phyloP scores from a whole-genome alignment of 2,113 vertebrate genomes.

The Rattus rattus region DNA sequence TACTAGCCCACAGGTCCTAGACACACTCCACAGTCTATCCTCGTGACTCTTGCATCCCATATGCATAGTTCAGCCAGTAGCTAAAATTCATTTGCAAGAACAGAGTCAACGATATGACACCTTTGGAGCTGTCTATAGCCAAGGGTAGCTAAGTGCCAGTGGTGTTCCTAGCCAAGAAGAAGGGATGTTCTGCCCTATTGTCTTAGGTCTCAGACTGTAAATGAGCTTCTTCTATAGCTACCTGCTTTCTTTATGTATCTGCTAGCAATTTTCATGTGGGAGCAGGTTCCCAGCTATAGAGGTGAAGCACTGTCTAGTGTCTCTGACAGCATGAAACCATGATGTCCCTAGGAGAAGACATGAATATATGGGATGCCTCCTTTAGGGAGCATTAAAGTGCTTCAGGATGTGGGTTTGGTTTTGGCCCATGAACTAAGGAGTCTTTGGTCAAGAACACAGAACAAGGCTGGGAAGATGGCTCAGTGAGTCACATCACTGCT shows the following conservation, averaged over 20 bases:
- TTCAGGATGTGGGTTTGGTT: background rate
- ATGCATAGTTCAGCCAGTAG: accelerated
- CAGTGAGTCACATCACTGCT: background rate
- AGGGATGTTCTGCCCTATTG: background rate
- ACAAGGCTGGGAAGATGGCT: background rate
- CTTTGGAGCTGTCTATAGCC: background rate
- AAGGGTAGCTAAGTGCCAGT: background rate
- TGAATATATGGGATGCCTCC: background rate
- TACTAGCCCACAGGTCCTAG: no score
- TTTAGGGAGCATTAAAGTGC: background rate
- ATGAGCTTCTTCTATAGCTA: background rate
- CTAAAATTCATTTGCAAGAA: accelerated
- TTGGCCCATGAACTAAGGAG: background rate
- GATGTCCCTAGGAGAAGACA: background rate
- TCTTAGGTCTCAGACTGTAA: background rate
- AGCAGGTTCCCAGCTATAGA: background rate
- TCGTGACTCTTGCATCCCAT: background rate
- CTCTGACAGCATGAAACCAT: background rate
- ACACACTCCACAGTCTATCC: background rate
- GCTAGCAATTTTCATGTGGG: background rate
- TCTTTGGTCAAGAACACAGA: background rate
- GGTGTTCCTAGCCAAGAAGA: background rate
- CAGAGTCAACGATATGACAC: background rate
- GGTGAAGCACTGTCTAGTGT: no score
- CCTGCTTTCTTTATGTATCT: accelerated